phyloP scores from a whole-genome alignment of 1,140 invertebrate genomes.

The Atta texana region DNA sequence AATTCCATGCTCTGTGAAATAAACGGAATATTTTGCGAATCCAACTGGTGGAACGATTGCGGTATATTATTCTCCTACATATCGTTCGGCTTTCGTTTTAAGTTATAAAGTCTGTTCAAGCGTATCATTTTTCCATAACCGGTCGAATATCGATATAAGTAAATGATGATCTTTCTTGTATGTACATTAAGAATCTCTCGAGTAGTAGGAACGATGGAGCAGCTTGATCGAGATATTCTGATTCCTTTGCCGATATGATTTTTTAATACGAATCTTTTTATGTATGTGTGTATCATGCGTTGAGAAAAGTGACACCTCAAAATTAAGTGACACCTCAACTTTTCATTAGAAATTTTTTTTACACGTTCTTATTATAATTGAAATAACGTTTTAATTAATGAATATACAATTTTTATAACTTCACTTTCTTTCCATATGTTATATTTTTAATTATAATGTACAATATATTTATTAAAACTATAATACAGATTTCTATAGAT shows the following conservation, averaged over 20 bases:
- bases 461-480: too few relatives aligned
- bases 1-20: slow-evolving; percentile 69
- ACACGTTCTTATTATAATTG: too few relatives aligned
- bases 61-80: slow-evolving; percentile 44
- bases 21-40: slow-evolving; percentile 62
- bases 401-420: too few relatives aligned
- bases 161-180: slow-evolving; percentile 1
- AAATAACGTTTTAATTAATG: too few relatives aligned
- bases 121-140: slow-evolving; percentile 54
- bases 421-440: too few relatives aligned
- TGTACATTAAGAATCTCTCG: slow-evolving; percentile 18
- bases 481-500: too few relatives aligned
- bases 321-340: too few relatives aligned
- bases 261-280: neutral
- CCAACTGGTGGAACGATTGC: slow-evolving; percentile 55
- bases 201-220: neutral
- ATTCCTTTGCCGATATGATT: neutral
- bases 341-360: too few relatives aligned
- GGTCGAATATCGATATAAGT: slow-evolving; percentile 22
- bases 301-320: too few relatives aligned
- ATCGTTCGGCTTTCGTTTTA: slow-evolving; percentile 46
- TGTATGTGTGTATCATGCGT: too few relatives aligned
- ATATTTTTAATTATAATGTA: too few relatives aligned
- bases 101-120: slow-evolving; percentile 20
- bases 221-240: neutral